Conservation (phyloP, 2,113 vertebrate species). For the Tricholaema leucomelas region DNA sequence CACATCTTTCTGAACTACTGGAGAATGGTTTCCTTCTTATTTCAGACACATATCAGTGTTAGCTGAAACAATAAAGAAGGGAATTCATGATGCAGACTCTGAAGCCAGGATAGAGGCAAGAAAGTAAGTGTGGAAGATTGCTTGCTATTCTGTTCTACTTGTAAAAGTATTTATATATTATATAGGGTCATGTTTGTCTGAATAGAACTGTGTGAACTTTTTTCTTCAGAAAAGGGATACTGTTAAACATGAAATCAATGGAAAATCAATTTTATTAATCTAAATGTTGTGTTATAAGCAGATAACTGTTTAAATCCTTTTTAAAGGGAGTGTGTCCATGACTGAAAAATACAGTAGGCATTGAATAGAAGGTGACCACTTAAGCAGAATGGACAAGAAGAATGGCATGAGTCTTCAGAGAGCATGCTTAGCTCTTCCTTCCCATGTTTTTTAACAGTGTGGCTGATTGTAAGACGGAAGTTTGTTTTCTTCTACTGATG, state of each 20-base stretch:
- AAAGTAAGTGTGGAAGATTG: conserved; percentile 87
- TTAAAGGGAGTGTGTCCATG: neutral
- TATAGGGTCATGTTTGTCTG: neutral
- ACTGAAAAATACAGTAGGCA: neutral
- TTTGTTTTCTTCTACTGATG: neutral
- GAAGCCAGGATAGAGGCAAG: conserved; percentile 96
- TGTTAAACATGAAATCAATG: neutral
- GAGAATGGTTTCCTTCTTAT: conserved; percentile 65
- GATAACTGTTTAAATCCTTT: neutral
- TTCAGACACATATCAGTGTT: conserved; percentile 94
- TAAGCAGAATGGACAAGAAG: conserved; percentile 2
- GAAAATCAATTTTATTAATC: neutral
- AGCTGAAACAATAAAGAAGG: conserved; percentile 97
- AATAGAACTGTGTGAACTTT: neutral
- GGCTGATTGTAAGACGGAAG: neutral
- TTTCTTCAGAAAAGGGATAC: neutral
- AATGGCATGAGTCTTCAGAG: neutral
- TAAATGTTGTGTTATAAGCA: neutral
- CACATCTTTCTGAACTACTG: neutral
- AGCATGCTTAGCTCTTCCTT: neutral
- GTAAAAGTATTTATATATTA: neutral
- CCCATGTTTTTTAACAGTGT: neutral
- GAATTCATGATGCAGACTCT: conserved; percentile 96
- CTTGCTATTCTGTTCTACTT: neutral
- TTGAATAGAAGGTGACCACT: neutral